Evolutionary conservation across 2,888 invertebrate genomes (phyloP).

Genomic region (Meteorus cinctellus): DNA sequence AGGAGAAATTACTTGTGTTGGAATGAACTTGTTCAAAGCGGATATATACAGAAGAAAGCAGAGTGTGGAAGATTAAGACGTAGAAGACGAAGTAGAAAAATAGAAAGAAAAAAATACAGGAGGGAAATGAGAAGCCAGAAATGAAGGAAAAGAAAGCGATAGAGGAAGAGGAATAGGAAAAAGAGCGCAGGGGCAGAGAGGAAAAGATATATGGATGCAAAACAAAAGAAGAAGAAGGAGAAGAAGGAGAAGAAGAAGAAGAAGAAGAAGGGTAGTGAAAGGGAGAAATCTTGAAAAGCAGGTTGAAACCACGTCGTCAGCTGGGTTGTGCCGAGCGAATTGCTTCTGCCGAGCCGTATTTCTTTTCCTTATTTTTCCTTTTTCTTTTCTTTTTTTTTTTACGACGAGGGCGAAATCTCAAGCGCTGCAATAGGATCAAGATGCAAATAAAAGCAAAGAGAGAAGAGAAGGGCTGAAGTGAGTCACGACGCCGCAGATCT

Average conservation of each 20-base stretch:
- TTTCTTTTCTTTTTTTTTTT: not conserved
- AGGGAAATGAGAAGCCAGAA: too few species aligned
- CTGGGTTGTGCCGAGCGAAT: slow-evolving; percentile 1
- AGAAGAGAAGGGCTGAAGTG: not conserved
- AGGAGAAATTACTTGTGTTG: too few species aligned
- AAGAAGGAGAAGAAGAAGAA: slow-evolving; percentile 8
- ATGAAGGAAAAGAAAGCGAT: too few species aligned
- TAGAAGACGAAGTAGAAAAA: not conserved
- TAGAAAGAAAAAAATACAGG: not conserved
- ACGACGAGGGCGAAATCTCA: not conserved
- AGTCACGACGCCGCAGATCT: not conserved
- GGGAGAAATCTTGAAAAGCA: not conserved
- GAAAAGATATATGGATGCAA: too few species aligned
- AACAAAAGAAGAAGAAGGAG: not conserved
- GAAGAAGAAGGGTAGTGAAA: slow-evolving; percentile 4
- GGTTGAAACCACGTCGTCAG: slow-evolving; percentile 1
- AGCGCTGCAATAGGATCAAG: not conserved
- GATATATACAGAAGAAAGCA: not conserved
- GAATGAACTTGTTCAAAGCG: not conserved
- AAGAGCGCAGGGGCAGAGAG: too few species aligned
- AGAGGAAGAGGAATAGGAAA: too few species aligned
- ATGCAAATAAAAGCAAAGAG: not conserved
- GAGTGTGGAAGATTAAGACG: not conserved
- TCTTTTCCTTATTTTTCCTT: not conserved
- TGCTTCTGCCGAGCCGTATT: not conserved